phyloP scores from a whole-genome alignment of 2,797 vertebrate genomes.

The Huso huso region DNA sequence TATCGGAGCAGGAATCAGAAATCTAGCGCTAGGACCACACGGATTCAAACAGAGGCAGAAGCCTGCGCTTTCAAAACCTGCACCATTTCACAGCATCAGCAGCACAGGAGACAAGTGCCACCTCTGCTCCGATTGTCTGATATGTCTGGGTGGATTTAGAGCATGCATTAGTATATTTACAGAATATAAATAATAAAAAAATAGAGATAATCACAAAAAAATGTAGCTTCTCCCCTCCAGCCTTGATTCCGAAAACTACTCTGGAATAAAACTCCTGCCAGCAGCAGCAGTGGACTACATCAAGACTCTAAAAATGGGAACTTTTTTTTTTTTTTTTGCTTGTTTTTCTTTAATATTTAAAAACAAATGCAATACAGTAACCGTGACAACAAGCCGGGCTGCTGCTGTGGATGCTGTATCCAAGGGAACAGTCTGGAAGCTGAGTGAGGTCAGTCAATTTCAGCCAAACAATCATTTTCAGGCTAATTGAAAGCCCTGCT shows the following conservation, averaged over 20 bases:
- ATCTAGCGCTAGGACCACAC: conserved; percentile 48
- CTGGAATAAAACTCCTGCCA: conserved; percentile 25
- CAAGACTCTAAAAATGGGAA: not conserved
- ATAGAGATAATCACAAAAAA: not conserved
- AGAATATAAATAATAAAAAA: not conserved
- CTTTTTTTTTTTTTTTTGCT: conserved; percentile 28
- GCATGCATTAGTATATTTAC: not conserved
- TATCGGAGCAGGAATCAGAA: conserved; percentile 10
- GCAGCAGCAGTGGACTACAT: not conserved
- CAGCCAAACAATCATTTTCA: not conserved
- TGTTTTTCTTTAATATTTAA: conserved; percentile 1
- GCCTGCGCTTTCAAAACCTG: conserved; percentile 44
- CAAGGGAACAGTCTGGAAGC: conserved; percentile 18
- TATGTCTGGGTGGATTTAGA: not conserved
- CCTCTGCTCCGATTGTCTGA: not conserved
- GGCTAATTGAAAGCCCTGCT: not conserved
- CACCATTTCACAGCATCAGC: conserved; percentile 46
- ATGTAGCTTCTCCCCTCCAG: not conserved
- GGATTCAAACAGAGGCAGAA: conserved; percentile 12
- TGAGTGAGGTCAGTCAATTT: conserved; percentile 37
- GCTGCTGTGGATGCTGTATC: conserved; percentile 22
- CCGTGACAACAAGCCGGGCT: conserved; percentile 38
- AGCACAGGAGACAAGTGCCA: not conserved
- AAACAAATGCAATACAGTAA: conserved; percentile 31
- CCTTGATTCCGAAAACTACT: conserved; percentile 9